Base-by-base conservation (phyloP, 2,888 invertebrate genomes). In the Steinernema hermaphroditum region DNA sequence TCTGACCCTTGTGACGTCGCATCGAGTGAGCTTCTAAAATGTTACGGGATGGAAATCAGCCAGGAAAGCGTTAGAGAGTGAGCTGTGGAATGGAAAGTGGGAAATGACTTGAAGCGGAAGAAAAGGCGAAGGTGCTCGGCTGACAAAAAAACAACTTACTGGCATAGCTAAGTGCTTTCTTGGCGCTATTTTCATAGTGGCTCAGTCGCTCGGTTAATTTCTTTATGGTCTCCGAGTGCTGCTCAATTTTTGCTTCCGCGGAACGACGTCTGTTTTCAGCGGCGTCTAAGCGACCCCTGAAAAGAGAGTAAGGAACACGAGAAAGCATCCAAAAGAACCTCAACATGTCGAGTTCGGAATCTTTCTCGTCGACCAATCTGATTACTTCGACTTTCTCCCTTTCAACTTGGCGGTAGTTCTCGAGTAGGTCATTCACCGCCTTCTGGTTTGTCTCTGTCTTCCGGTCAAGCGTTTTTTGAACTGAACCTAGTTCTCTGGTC, bases 401-500 rank as follows among this genome's bases (percentile, higher is more conserved):
- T 44, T 72, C 72, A 2, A 69, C 57, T 41, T 29, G 46, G 8
- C 72, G 69, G 46, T 72, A 72, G 32, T 72, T 72, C 16, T 72
- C 72, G 2, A 72, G 14, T 6, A 72, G 34, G 32, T 72, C 72
- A 27, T 44, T 69, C n/a, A 72, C 68, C 6, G 68, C 69, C 37
- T 68, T 69, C 57, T 72, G 72, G 46, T 72, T 72, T 9, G 72
- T 54, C 16, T 49, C 72, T 0, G 72, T 72, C 34, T 69, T 68
- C 32, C 69, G 43, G 32, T 72, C 72, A 27, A 72, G 34, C n/a
- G 62, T 32, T 29, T 32, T 29, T 16, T 62, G 62, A 14, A 62
- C 32, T 1, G 32, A 8, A 4, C 16, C 32, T 1, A 62, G 32
- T n/a, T 62, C 62, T 4, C 62, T 2, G 29, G 8, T 6, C 2